Evolutionary conservation across 2,888 invertebrate species (phyloP).

Genomic region (Chesias legatella): DNA sequence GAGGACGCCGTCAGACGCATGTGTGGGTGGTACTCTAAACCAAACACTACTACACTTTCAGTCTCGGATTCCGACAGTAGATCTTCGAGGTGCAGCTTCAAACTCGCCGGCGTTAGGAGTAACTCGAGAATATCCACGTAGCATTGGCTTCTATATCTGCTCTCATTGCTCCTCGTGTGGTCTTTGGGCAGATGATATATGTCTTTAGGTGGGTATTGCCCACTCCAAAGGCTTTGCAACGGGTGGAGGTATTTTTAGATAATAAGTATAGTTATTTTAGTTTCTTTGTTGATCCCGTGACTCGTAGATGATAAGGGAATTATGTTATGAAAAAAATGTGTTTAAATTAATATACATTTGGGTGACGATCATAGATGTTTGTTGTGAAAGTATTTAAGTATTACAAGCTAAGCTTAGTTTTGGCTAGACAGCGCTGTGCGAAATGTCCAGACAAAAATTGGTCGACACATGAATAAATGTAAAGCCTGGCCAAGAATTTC

Average conservation of each 20-base stretch:
- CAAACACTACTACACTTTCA: slow-evolving; percentile 27
- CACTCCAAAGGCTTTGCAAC: slow-evolving; percentile 1
- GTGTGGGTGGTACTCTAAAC: slow-evolving; percentile 76
- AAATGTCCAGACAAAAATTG: too few species aligned
- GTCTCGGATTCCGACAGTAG: slow-evolving; percentile 43
- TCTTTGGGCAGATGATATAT: slow-evolving; percentile 57
- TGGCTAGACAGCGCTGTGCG: too few species aligned
- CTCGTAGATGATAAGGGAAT: too few species aligned
- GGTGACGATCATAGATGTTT: too few species aligned
- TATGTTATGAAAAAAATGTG: too few species aligned
- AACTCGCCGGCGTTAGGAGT: slow-evolving; percentile 36
- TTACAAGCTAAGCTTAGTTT: too few species aligned
- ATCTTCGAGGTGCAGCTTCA: slow-evolving; percentile 48
- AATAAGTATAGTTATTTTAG: not conserved
- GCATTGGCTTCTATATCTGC: slow-evolving; percentile 61
- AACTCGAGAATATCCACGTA: slow-evolving; percentile 54
- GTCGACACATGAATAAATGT: too few species aligned
- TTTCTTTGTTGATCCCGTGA: too few species aligned
- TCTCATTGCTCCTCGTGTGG: slow-evolving; percentile 47
- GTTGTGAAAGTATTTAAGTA: too few species aligned
- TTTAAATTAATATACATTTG: too few species aligned
- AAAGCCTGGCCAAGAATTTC: too few species aligned
- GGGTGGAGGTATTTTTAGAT: not conserved
- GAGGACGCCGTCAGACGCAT: slow-evolving; percentile 79
- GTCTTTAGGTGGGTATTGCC: slow-evolving; percentile 22